A percentile compares a stretch with the other conserved stretches of the same genome.
These are phyloP conservation scores for Camponotus floridanus DNA, from an alignment of 1,140 invertebrate genomes.

Conservation along the genomic window DNA sequence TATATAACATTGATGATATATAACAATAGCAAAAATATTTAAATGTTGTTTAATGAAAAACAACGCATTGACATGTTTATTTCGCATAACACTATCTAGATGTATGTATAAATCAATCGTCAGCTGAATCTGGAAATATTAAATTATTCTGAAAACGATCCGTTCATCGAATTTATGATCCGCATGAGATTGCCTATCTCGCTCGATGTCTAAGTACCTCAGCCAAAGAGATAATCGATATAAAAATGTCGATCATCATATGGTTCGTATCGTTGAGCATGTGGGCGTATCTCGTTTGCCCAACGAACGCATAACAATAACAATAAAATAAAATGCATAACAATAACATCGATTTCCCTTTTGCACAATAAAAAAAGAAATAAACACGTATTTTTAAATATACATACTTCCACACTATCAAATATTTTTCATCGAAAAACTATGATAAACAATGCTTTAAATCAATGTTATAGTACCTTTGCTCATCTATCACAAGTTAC, in stretches of 20 bases:
- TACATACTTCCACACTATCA: not conserved
- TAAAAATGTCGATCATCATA: slow-evolving; percentile 30
- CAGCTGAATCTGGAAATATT: slow-evolving; percentile 2
- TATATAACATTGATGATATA: not conserved
- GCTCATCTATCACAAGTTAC: not conserved
- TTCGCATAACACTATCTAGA: not conserved
- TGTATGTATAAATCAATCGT: not conserved
- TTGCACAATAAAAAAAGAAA: slow-evolving; percentile 1
- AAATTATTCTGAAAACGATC: not conserved
- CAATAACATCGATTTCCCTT: not conserved
- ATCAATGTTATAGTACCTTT: not conserved
- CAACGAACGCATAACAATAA: not conserved
- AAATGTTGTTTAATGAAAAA: not conserved
- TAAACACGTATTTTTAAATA: not conserved
- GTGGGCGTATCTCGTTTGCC: not conserved
- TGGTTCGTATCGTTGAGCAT: not conserved
- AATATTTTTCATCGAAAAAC: not conserved
- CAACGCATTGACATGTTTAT: too few species aligned
- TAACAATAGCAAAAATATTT: not conserved
- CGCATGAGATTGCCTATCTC: slow-evolving; percentile 34
- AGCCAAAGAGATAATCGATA: slow-evolving; percentile 45
- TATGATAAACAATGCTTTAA: not conserved
- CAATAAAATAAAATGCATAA: too few species aligned
- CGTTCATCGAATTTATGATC: slow-evolving; percentile 51
- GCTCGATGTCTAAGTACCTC: not conserved